Evolutionary conservation across 2,888 invertebrate genomes (phyloP).

Genomic region (Tiliacea citrago): DNA sequence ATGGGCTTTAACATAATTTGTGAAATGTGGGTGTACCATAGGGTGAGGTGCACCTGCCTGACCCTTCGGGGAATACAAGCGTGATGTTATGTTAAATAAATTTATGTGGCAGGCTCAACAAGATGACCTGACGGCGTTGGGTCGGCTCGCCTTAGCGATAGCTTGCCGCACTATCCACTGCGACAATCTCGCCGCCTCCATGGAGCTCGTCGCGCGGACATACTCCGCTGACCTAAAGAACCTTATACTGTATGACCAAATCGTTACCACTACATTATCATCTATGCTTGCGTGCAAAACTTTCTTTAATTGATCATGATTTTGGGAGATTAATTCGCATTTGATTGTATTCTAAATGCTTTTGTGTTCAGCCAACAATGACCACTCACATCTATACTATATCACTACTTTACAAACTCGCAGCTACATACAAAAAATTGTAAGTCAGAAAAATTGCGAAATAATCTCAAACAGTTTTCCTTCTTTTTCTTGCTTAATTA

Average conservation of each 20-base stretch:
- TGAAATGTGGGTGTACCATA: not conserved
- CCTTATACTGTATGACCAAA: conserved; percentile 94
- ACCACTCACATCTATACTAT: too few species aligned
- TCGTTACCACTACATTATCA: conserved; percentile 23
- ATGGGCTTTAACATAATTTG: not conserved
- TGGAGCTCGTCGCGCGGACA: conserved; percentile 96
- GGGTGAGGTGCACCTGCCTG: not conserved
- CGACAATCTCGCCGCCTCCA: conserved; percentile 96
- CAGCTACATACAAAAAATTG: not conserved
- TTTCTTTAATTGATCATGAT: not conserved
- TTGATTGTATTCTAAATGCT: not conserved
- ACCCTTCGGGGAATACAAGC: too few species aligned
- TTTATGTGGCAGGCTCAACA: conserved; percentile 90
- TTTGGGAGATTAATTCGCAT: conserved; percentile 22
- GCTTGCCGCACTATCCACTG: conserved; percentile 98
- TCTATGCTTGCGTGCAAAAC: conserved; percentile 24
- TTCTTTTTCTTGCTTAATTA: conserved; percentile 8
- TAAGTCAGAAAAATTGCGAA: conserved; percentile 2
- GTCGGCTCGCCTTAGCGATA: conserved; percentile 96
- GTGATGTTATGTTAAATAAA: not conserved
- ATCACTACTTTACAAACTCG: not conserved
- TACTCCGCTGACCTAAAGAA: conserved; percentile 99
- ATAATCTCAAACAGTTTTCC: conserved; percentile 17
- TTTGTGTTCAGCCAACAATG: not conserved
- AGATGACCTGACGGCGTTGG: conserved; percentile 98